Percentiles rank a stretch among this genome's conserved stretches.
These are phyloP conservation scores for Crioceris asparagi DNA, from an alignment of 2,888 invertebrate species.

Conservation along the genomic window DNA sequence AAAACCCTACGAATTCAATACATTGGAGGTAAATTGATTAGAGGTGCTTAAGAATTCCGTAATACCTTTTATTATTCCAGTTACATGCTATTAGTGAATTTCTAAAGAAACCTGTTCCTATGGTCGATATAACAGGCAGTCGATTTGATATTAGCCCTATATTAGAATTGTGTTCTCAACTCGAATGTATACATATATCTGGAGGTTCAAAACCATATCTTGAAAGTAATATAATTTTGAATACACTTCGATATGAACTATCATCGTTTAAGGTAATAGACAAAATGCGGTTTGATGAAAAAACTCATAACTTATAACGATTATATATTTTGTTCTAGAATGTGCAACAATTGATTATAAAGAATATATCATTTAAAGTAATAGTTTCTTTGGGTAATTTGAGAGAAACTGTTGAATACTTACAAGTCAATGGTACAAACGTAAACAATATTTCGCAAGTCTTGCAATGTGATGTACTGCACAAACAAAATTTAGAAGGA, in stretches of 20 bases:
- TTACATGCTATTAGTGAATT: conserved; percentile 83
- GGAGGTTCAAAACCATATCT: conserved; percentile 60
- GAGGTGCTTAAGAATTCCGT: too few relatives aligned
- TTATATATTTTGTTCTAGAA: not conserved
- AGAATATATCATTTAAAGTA: conserved; percentile 56
- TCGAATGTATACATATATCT: conserved; percentile 55
- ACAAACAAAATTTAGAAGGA: conserved; percentile 45
- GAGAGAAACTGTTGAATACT: conserved; percentile 51
- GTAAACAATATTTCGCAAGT: conserved; percentile 65
- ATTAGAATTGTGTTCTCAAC: conserved; percentile 74
- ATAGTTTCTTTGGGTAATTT: conserved; percentile 49
- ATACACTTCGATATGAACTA: conserved; percentile 69
- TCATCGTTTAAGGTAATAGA: conserved; percentile 65
- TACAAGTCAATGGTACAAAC: conserved; percentile 57
- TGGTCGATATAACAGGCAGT: conserved; percentile 64
- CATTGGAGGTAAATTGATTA: conserved; percentile 58
- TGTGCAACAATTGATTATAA: conserved; percentile 16
- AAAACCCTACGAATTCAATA: conserved; percentile 56
- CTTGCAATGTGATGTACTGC: conserved; percentile 74
- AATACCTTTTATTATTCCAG: too few relatives aligned
- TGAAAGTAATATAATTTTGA: conserved; percentile 76
- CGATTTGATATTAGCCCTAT: conserved; percentile 85
- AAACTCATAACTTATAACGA: not conserved
- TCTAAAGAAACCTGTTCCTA: conserved; percentile 75
- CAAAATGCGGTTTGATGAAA: too few relatives aligned